A percentile compares a stretch with the other conserved stretches of the same genome.
Evolutionary conservation across 2,797 vertebrate genomes (phyloP).

Genomic region (Pangasius larnaudii): DNA sequence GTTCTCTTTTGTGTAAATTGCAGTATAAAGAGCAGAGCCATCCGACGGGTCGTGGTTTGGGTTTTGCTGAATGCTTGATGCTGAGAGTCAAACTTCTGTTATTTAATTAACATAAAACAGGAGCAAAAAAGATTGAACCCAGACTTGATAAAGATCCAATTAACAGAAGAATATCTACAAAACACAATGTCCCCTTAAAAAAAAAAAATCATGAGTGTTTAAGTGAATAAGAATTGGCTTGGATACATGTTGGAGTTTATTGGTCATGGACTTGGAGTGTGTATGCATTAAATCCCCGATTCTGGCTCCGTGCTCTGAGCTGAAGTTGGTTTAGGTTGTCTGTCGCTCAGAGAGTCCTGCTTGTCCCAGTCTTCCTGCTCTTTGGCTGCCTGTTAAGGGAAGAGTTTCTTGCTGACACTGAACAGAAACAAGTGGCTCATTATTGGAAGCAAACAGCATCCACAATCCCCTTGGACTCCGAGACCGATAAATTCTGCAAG

Average conservation of each 20-base stretch:
- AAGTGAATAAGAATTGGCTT: neutral
- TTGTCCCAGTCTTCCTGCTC: neutral
- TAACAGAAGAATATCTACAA: neutral
- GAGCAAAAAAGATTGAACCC: neutral
- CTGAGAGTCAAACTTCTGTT: neutral
- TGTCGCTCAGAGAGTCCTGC: neutral
- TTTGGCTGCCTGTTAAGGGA: neutral
- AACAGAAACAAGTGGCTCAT: slow-evolving; percentile 28
- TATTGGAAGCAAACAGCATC: neutral
- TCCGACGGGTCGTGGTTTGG: no score
- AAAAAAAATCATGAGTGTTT: neutral
- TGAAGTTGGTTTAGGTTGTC: neutral
- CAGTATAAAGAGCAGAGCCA: neutral
- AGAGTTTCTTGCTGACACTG: slow-evolving; percentile 39
- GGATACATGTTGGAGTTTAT: neutral
- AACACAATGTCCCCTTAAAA: neutral
- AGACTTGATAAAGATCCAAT: neutral
- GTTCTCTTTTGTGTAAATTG: neutral
- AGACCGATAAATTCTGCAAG: neutral
- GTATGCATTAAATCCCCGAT: neutral
- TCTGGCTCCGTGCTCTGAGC: neutral
- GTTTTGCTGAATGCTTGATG: neutral
- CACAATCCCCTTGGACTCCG: neutral
- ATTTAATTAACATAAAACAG: neutral
- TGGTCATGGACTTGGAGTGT: neutral